Evolutionary conservation across 2,888 invertebrate species (phyloP).

Genomic region (Rapana venosa): DNA sequence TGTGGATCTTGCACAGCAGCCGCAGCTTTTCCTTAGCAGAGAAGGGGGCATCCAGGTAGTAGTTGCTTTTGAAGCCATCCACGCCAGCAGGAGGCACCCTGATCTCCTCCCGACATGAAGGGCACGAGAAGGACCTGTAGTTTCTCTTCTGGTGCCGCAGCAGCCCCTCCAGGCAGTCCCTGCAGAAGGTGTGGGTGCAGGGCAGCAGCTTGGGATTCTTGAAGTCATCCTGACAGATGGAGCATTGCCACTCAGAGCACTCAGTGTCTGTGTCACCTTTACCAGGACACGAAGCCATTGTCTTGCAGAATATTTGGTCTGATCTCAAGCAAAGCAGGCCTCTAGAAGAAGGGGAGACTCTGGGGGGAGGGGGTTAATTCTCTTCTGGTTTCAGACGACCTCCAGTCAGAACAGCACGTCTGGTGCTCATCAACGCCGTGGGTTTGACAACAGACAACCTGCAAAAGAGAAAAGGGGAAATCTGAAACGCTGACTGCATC

Average conservation of each 20-base stretch:
- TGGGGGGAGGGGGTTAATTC: no score
- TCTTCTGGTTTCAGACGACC: no score
- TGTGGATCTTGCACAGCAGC: neutral
- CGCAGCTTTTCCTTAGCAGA: neutral
- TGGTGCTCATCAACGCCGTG: no score
- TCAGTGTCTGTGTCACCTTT: neutral
- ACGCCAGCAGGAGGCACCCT: neutral
- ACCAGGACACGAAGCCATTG: neutral
- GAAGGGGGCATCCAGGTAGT: neutral
- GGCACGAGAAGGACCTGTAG: neutral
- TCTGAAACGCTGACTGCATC: no score
- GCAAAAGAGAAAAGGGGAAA: no score
- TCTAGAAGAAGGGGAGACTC: neutral
- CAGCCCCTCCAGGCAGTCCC: slow-evolving; percentile 15
- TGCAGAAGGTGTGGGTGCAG: slow-evolving; percentile 40
- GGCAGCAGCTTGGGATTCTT: slow-evolving; percentile 36
- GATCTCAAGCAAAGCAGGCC: neutral
- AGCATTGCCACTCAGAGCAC: neutral
- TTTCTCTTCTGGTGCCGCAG: neutral
- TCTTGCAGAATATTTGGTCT: neutral
- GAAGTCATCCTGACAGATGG: slow-evolving; percentile 1
- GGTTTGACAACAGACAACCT: no score
- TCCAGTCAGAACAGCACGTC: no score
- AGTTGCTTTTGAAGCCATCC: slow-evolving; percentile 33
- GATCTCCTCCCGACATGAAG: slow-evolving; percentile 17